A percentile compares a stretch with the other conserved stretches of the same genome.
Evolutionary conservation across 2,888 invertebrate species (phyloP).

Genomic region (Cartodere bifasciata): DNA sequence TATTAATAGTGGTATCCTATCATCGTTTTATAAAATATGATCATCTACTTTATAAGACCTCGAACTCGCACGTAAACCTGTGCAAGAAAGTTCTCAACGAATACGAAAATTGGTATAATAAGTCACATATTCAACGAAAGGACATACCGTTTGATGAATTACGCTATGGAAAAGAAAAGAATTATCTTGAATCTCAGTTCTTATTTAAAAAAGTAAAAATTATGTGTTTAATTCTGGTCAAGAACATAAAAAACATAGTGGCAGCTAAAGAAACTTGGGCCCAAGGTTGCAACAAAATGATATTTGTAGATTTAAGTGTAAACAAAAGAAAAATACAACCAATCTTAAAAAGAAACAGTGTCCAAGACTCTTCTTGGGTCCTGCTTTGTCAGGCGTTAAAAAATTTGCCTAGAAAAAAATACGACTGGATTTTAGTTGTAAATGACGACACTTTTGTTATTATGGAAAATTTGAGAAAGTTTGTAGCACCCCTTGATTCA

Average conservation of each 20-base stretch:
- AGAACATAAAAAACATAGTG: conserved; percentile 31
- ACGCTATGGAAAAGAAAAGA: conserved; percentile 20
- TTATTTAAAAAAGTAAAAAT: conserved; percentile 30
- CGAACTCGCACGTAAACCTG: no score
- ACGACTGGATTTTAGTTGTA: conserved; percentile 42
- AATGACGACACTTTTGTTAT: conserved; percentile 43
- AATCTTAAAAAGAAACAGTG: conserved; percentile 19
- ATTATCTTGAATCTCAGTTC: conserved; percentile 23
- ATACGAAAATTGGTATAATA: no score
- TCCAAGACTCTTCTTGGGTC: conserved; percentile 28
- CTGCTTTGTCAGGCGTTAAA: conserved; percentile 25
- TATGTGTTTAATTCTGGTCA: conserved; percentile 37
- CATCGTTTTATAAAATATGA: no score
- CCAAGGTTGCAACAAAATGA: conserved; percentile 27
- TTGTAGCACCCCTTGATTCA: conserved; percentile 36
- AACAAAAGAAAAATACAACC: conserved; percentile 20
- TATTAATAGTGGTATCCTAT: no score
- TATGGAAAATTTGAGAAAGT: conserved; percentile 41
- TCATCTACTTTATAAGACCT: no score
- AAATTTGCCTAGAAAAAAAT: conserved; percentile 16
- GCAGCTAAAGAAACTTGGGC: conserved; percentile 31
- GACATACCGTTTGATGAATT: conserved; percentile 21
- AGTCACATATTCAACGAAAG: no score
- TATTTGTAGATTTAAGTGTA: conserved; percentile 20
- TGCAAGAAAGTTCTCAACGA: no score